Conservation (phyloP, 2,113 vertebrate species). For the Salminus brasiliensis region DNA sequence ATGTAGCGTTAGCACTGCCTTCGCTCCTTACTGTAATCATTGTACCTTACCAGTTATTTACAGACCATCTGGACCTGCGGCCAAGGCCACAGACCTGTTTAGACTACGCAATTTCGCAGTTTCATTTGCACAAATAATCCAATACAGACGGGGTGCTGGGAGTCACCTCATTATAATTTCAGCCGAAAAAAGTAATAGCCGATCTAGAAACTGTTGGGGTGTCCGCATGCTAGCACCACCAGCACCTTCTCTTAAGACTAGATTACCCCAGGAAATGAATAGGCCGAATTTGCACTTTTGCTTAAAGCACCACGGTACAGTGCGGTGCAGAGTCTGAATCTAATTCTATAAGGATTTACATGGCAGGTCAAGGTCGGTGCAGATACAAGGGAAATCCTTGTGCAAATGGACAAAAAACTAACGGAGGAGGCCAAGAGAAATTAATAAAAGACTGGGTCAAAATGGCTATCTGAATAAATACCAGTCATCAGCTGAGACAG, state of each 20-base stretch:
- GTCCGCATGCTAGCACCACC: too few species aligned
- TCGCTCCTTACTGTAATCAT: neutral
- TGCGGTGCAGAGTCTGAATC: neutral
- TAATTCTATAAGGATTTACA: neutral
- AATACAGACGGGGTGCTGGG: neutral
- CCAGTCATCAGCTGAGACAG: neutral
- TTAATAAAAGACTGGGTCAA: slow-evolving; percentile 2
- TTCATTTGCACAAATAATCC: slow-evolving; percentile 14
- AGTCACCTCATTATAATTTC: too few species aligned
- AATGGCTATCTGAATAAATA: too few species aligned
- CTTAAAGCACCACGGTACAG: neutral
- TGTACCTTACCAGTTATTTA: neutral
- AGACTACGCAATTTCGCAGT: neutral
- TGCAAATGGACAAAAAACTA: neutral
- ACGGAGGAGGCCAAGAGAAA: neutral
- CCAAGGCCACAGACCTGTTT: neutral
- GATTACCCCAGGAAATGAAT: neutral
- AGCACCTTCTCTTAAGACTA: neutral
- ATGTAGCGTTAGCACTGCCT: neutral
- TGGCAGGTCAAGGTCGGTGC: neutral
- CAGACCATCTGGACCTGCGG: slow-evolving; percentile 1
- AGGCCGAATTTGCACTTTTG: neutral
- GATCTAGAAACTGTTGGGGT: neutral
- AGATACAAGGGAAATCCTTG: neutral
- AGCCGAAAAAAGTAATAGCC: neutral